These are phyloP conservation scores for Auanema sp. DNA, from an alignment of 2,888 invertebrate species.

Conservation along the genomic window DNA sequence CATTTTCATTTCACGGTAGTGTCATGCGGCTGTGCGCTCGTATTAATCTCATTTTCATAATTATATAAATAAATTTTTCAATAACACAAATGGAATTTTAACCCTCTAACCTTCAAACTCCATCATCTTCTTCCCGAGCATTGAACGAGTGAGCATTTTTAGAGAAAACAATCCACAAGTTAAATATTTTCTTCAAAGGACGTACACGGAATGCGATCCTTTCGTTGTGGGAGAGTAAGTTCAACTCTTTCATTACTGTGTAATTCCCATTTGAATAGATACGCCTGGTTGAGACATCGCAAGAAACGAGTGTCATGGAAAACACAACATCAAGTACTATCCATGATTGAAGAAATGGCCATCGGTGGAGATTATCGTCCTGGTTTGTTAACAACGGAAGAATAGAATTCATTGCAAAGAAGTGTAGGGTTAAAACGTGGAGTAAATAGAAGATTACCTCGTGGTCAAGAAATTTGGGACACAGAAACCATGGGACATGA, in stretches of 20 bases:
- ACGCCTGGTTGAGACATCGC: slow-evolving; percentile 25
- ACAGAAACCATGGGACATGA: slow-evolving; percentile 63
- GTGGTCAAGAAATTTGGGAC: slow-evolving; percentile 61
- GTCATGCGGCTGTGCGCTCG: no score
- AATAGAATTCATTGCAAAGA: not conserved
- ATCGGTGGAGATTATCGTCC: slow-evolving; percentile 57
- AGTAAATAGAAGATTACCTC: slow-evolving; percentile 54
- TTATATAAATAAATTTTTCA: not conserved
- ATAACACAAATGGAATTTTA: not conserved
- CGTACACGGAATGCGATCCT: slow-evolving; percentile 57
- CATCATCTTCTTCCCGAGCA: not conserved
- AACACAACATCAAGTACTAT: slow-evolving; percentile 53
- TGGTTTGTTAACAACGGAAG: slow-evolving; percentile 25
- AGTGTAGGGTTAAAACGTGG: slow-evolving; percentile 34
- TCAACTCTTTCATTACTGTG: slow-evolving; percentile 7
- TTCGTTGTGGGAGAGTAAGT: slow-evolving; percentile 61
- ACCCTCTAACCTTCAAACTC: not conserved
- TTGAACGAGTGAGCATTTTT: not conserved
- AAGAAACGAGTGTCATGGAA: slow-evolving; percentile 50
- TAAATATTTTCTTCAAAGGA: slow-evolving; percentile 46
- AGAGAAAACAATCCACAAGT: slow-evolving; percentile 56
- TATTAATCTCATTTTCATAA: no score
- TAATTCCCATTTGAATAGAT: slow-evolving; percentile 9
- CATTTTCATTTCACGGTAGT: no score
- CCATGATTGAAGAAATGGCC: slow-evolving; percentile 60